Conservation (phyloP, 1,140 invertebrate genomes). For the Lepidurus couesii region DNA sequence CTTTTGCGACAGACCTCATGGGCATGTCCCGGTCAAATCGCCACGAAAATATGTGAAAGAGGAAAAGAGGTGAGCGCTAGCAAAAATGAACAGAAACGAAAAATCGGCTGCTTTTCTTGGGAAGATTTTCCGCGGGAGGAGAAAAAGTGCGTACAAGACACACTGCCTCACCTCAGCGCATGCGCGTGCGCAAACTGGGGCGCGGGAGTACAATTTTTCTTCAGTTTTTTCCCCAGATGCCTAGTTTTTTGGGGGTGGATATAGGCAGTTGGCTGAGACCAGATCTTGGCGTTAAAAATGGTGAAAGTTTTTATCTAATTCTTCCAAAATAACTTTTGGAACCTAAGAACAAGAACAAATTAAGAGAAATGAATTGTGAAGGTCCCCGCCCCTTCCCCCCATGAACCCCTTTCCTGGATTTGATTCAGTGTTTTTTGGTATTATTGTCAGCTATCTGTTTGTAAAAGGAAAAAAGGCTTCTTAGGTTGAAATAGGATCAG, state of each 20-base stretch:
- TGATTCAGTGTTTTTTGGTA: not conserved
- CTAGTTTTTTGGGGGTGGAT: not conserved
- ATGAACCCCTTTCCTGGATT: conserved; percentile 3
- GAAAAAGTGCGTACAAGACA: conserved; percentile 1
- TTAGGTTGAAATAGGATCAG: not conserved
- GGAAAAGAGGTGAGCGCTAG: not conserved
- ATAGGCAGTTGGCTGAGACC: not conserved
- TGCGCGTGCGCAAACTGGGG: not conserved
- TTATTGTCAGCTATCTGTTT: conserved; percentile 12
- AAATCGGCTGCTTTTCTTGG: not conserved
- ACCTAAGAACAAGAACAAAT: not conserved
- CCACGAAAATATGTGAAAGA: conserved; percentile 33
- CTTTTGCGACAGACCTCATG: conserved; percentile 32
- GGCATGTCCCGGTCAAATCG: conserved; percentile 31
- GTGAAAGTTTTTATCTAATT: conserved; percentile 12
- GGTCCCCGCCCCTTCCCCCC: not conserved
- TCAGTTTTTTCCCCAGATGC: not conserved
- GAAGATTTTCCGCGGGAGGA: not conserved
- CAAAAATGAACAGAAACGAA: not conserved
- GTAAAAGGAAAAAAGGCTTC: not conserved
- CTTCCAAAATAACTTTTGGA: not conserved
- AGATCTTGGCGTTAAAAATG: not conserved
- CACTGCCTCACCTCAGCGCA: conserved; percentile 2
- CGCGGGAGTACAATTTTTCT: not conserved
- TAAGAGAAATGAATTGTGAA: not conserved